Evolutionary conservation across 2,888 invertebrate genomes (phyloP).

Genomic region (Sarcophaga variegata): DNA sequence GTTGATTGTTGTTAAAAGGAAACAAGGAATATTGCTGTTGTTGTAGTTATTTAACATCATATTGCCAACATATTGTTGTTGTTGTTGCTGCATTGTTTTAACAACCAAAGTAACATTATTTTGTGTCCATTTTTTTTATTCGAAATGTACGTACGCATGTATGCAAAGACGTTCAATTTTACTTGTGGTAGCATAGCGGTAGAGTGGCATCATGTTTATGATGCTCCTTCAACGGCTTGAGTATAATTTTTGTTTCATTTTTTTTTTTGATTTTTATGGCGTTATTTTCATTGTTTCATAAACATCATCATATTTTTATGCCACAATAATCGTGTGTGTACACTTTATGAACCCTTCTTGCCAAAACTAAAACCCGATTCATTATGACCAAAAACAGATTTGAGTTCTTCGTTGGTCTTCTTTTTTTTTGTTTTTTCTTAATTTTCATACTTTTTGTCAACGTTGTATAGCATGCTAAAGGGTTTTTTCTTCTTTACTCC

Average conservation of each 20-base stretch:
- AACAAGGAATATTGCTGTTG: slow-evolving; percentile 14
- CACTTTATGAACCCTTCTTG: slow-evolving; percentile 56
- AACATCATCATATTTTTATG: slow-evolving; percentile 50
- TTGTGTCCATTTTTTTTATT: too few species aligned
- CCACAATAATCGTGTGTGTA: slow-evolving; percentile 13
- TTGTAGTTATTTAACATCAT: slow-evolving; percentile 40
- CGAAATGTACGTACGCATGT: background rate
- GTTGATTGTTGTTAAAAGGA: slow-evolving; percentile 30
- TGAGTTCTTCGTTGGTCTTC: background rate
- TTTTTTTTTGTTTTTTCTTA: background rate
- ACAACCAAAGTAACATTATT: slow-evolving; percentile 2
- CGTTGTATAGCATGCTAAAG: slow-evolving; percentile 3
- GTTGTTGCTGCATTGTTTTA: slow-evolving; percentile 7
- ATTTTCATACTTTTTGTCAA: slow-evolving; percentile 52
- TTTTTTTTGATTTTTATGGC: slow-evolving; percentile 45
- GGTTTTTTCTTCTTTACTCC: background rate
- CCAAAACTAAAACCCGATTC: slow-evolving; percentile 37
- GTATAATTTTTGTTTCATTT: slow-evolving; percentile 11
- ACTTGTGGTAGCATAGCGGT: background rate
- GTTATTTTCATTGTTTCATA: slow-evolving; percentile 63
- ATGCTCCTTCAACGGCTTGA: slow-evolving; percentile 13
- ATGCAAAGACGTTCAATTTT: slow-evolving; percentile 40
- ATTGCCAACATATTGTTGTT: slow-evolving; percentile 52
- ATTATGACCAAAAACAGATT: slow-evolving; percentile 68
- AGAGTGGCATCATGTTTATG: slow-evolving; percentile 35